Evolutionary conservation across 1,140 invertebrate species (phyloP).

Genomic region (Nasonia longicornis): DNA sequence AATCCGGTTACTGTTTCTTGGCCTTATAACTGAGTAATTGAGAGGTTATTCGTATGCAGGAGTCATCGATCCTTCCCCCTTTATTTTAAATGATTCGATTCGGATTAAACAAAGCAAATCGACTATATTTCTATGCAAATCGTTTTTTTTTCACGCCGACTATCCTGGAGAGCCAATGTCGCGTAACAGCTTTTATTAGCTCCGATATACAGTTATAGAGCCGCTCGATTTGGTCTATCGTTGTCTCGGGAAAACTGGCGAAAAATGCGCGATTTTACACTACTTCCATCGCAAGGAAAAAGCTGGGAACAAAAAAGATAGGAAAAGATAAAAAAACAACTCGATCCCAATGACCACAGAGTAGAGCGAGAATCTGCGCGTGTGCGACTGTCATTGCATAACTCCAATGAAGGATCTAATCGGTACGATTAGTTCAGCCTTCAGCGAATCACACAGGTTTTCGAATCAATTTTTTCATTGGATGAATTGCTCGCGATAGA

Average conservation of each 20-base stretch:
- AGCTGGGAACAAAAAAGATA: neutral
- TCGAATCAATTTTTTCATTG: conserved; percentile 40
- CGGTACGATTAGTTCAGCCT: conserved; percentile 34
- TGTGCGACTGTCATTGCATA: conserved; percentile 15
- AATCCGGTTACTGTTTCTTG: conserved; percentile 1
- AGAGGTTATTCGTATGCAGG: conserved; percentile 7
- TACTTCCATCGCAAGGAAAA: neutral
- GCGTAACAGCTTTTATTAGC: neutral
- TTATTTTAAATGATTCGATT: neutral
- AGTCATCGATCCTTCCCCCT: neutral
- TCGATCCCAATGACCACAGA: too few species aligned
- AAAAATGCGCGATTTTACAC: conserved; percentile 3
- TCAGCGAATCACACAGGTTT: conserved; percentile 36
- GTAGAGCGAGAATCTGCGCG: neutral
- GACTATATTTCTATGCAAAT: conserved; percentile 19
- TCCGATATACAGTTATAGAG: neutral
- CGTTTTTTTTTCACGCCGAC: neutral
- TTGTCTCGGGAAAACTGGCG: neutral
- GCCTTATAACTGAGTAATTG: conserved; percentile 1
- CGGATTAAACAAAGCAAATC: neutral
- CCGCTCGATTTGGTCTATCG: neutral
- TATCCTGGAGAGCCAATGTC: neutral
- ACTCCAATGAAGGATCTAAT: conserved; percentile 30
- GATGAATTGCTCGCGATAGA: conserved; percentile 31
- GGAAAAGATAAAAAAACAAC: neutral